Percentiles rank a stretch among this genome's conserved stretches.
phyloP scores from a whole-genome alignment of 2,113 vertebrate species.

The Caretta caretta region DNA sequence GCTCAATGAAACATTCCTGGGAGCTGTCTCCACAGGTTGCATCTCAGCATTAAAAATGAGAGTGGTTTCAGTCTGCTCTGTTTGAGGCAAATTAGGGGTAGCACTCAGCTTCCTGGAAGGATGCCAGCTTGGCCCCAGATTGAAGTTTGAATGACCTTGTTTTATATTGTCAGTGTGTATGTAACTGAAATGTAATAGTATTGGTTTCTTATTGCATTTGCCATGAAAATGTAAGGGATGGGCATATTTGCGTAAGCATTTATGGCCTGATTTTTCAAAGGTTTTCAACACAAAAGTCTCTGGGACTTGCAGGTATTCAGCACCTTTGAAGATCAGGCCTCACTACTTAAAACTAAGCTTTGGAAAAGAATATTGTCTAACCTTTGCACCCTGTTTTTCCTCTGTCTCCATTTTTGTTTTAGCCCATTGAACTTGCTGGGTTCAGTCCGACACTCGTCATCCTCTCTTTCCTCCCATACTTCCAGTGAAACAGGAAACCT shows the following conservation, averaged over 20 bases:
- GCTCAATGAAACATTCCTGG: not conserved
- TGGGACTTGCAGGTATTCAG: not conserved
- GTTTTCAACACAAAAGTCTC: not conserved
- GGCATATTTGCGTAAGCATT: not conserved
- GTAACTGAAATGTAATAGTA: not conserved
- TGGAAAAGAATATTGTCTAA: not conserved
- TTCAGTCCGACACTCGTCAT: slow-evolving; percentile 93
- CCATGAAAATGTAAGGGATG: not conserved
- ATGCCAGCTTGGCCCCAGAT: not conserved
- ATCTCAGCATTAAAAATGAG: not conserved
- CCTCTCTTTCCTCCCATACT: slow-evolving; percentile 94
- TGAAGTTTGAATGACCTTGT: not conserved
- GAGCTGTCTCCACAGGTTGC: not conserved
- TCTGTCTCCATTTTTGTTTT: slow-evolving; percentile 65
- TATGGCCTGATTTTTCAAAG: not conserved
- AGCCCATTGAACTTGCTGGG: slow-evolving; percentile 94
- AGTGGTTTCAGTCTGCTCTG: not conserved
- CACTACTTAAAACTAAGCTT: not conserved
- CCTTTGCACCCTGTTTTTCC: slow-evolving; percentile 4
- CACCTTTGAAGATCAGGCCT: not conserved
- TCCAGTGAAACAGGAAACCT: slow-evolving; percentile 94
- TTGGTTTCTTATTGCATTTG: not conserved
- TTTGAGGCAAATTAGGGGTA: not conserved
- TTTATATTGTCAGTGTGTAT: rapidly evolving
- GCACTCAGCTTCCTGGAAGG: not conserved